These are phyloP conservation scores for Ovis canadensis DNA, from an alignment of 2,113 vertebrate species.

Conservation along the genomic window DNA sequence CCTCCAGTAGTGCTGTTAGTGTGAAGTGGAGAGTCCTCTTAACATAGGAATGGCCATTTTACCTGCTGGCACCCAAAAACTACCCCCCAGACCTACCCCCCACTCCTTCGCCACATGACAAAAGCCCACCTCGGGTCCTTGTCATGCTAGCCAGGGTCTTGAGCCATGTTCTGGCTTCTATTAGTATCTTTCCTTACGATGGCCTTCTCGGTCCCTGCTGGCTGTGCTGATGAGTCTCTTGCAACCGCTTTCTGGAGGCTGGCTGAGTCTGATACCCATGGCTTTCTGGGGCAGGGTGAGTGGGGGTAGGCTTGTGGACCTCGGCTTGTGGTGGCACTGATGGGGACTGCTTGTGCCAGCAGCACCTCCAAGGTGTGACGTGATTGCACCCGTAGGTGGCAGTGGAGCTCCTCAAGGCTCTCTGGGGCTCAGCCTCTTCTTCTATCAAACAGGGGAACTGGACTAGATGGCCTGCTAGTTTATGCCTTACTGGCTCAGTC, in stretches of 20 bases:
- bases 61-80: background rate
- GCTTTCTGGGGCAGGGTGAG: background rate
- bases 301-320: background rate
- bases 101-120: background rate
- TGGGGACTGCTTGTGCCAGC: background rate
- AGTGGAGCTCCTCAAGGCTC: background rate
- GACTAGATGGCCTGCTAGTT: background rate
- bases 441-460: background rate
- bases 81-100: too few species aligned
- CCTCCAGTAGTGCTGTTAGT: background rate
- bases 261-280: background rate
- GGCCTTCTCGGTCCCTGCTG: background rate
- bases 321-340: background rate
- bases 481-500: too few species aligned
- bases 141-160: background rate
- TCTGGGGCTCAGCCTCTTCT: background rate
- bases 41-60: background rate
- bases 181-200: background rate
- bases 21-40: background rate
- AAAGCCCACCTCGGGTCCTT: background rate
- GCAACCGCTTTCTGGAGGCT: background rate
- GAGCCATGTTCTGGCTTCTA: background rate
- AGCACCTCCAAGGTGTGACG: too few species aligned
- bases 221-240: background rate
- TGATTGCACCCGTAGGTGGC: background rate